Conservation (phyloP, 2,888 invertebrate species). For the Amitus sp. region DNA sequence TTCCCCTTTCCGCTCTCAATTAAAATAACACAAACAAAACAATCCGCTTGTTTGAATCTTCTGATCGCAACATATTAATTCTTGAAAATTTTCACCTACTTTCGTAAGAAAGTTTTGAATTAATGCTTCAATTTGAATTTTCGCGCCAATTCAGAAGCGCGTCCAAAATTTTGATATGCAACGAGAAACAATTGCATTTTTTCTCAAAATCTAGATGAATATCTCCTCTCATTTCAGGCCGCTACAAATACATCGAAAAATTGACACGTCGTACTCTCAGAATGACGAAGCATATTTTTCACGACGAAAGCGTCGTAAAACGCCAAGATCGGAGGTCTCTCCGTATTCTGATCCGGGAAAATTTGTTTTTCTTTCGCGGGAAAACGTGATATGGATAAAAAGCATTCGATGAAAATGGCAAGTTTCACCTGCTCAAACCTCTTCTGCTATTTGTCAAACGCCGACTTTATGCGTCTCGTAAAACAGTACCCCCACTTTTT, state of each 20-base stretch:
- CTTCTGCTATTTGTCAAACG: background rate
- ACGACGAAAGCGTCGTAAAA: slow-evolving; percentile 50
- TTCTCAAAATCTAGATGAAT: background rate
- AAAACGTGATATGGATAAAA: slow-evolving; percentile 48
- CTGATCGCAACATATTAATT: too few relatives aligned
- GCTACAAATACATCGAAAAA: background rate
- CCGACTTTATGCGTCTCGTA: background rate
- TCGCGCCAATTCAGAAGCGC: too few relatives aligned
- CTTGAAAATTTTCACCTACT: too few relatives aligned
- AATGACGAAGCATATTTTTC: slow-evolving; percentile 61
- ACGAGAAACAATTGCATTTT: too few relatives aligned
- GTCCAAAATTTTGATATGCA: too few relatives aligned
- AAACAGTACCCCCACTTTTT: too few relatives aligned
- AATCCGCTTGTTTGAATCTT: too few relatives aligned
- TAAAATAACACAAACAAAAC: too few relatives aligned
- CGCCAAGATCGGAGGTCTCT: slow-evolving; percentile 33
- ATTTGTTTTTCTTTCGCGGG: slow-evolving; percentile 31
- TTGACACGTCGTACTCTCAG: slow-evolving; percentile 28
- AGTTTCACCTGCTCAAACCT: slow-evolving; percentile 14
- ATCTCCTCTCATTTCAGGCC: background rate
- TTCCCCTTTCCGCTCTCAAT: too few relatives aligned
- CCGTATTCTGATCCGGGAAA: slow-evolving; percentile 37
- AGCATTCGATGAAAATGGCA: slow-evolving; percentile 58
- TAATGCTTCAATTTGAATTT: too few relatives aligned
- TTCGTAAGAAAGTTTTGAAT: too few relatives aligned